Evolutionary conservation across 2,797 vertebrate genomes (phyloP), one percentile per base, ranked within the genome.

Genomic region (Gadopsis bispinosus): DNA sequence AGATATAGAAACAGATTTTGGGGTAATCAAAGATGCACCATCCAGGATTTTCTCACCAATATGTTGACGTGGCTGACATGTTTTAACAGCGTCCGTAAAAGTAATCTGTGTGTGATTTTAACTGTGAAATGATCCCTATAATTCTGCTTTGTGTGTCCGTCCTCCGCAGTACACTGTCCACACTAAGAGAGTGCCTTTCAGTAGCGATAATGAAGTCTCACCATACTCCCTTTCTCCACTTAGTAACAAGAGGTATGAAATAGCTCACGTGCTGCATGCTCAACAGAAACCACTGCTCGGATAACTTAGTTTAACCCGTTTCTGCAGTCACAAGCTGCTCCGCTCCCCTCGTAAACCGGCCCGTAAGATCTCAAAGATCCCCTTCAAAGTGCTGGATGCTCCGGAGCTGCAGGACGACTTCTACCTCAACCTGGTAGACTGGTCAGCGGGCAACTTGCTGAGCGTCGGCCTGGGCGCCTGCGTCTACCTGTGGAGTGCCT

Each of bases 361-460:
- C 22, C 92, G 96, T 3, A 96, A 96, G 92, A 96, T 96, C 91
- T 96, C 96, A 74, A 96, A 96, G 94, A 96, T 96, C 90, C 96
- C 96, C 33, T 96, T 96, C 87, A 96, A 96, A 75, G 96, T 96
- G 77, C 93, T 96, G 85, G 96, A 96, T 16, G 96, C 96, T 53
- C 96, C 96, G 0, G 96, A 96, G 93, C 92, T 96, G 88, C 96
- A 96, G 92, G 96, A 96, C 16, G 96, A 96, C 86, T 96, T 96
- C 92, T 96, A 96, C 92, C 96, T 96, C 90, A 96, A 96, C 91
- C 87, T 96, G 92, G 96, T 96, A 70, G 96, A 96, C 90, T 96
- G 96, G 96, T 96, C 96, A 0, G 94, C 95, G 0, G 95, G 94
- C 8, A 96, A 96, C 93, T 88, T 96, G 89, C 95, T 96, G 79